Base-by-base conservation (phyloP, 1,140 invertebrate genomes). In the Drosophila triauraria region DNA sequence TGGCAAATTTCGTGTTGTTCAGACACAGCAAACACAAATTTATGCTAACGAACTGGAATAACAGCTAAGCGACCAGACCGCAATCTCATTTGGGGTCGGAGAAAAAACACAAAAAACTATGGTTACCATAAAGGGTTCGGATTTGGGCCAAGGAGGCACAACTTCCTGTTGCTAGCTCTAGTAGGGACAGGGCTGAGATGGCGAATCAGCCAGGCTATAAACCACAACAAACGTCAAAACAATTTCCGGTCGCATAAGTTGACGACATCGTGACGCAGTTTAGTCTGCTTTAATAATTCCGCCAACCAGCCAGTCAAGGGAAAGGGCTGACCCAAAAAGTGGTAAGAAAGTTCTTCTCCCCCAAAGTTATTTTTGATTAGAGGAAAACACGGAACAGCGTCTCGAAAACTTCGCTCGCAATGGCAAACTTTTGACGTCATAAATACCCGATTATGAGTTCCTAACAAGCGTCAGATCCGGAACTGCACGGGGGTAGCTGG, bases 151-250 rank as follows among this genome's bases (percentile, higher is more conserved):
- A 27, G 20, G 57, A 43, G 42, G 44, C 64, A 65, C 23, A 27
- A 32, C 62, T 71, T 71, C 64, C 68, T 23, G 48, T 40, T 68
- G 43, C 63, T 23, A 60, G 1, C 17, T 15, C 17, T 23, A 46
- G 27, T 20, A 15, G n/a, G n/a, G 44, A 47, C 59, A 20, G 25
- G 30, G 10, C 30, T 30, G 65, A 58, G 40, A 47, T 64, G 54
- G 54, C 44, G 65, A 81, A 63, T 81, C 67, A 76, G 50, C 44
- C 48, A 69, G 47, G 75, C 56, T 57, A 65, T 80, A 82, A 82
- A 84, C 80, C 80, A 80, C 80, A 83, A 75, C 76, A 83, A 84
- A 83, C 64, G 76, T 80, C 70, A 84, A 75, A 84, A 70, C 81
- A 83, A 80, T 83, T 83, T 83, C 76, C 80, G 81, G 80, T 38